Percentiles rank a stretch among this genome's conserved stretches.
phyloP scores from a whole-genome alignment of 1,140 invertebrate species.

The Zaprionus nigranus region DNA sequence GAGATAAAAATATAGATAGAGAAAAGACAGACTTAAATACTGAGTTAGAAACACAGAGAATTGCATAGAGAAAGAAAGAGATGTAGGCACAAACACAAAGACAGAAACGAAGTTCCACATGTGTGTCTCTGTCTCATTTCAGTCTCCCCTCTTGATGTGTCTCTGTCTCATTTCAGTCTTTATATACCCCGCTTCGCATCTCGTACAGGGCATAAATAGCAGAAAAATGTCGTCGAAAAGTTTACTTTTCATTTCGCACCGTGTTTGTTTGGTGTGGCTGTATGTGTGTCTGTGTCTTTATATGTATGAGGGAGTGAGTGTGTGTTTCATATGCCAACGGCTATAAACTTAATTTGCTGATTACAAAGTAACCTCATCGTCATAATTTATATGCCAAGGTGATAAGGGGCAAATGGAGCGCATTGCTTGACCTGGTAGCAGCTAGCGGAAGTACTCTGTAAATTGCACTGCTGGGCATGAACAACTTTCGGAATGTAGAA shows the following conservation, averaged over 20 bases:
- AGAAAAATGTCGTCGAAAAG: constrained; percentile 41
- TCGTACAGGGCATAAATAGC: background rate
- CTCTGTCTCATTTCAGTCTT: background rate
- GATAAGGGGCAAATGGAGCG: constrained; percentile 52
- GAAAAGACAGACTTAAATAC: background rate
- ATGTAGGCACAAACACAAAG: too few species aligned
- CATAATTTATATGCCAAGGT: constrained; percentile 71
- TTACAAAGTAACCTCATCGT: constrained; percentile 73
- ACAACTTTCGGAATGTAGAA: background rate
- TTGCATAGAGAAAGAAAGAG: too few species aligned
- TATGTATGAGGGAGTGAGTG: constrained; percentile 23
- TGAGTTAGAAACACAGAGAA: too few species aligned
- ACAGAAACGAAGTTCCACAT: too few species aligned
- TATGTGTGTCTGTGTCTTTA: constrained; percentile 6
- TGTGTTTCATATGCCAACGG: constrained; percentile 49
- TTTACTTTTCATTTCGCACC: constrained; percentile 52
- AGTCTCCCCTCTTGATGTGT: too few species aligned
- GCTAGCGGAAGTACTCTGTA: background rate
- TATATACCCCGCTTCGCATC: background rate
- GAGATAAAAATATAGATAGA: too few species aligned
- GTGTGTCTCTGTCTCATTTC: too few species aligned
- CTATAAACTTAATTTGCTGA: constrained; percentile 77
- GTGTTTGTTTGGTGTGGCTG: constrained; percentile 31
- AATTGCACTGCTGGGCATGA: constrained; percentile 16
- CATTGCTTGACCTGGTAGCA: constrained; percentile 12